Conservation (phyloP, 2,888 invertebrate species). For the Aricia artaxerxes region DNA sequence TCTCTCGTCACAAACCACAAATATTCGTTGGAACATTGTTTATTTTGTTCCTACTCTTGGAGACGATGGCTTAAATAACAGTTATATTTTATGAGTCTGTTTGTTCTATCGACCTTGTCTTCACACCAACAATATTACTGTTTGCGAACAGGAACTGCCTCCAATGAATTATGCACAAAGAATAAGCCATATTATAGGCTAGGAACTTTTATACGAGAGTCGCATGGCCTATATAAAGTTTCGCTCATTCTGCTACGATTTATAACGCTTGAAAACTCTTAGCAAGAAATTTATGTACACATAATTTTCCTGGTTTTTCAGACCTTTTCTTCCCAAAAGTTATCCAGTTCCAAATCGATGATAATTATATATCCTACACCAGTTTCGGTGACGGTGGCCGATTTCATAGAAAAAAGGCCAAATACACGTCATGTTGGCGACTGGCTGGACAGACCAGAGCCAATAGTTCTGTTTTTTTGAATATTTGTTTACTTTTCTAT, state of each 20-base stretch:
- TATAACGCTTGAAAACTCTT: background rate
- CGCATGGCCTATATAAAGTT: conserved; percentile 20
- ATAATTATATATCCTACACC: too few species aligned
- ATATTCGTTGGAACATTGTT: conserved; percentile 3
- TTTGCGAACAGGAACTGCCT: conserved; percentile 21
- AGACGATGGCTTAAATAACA: conserved; percentile 22
- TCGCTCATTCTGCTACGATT: background rate
- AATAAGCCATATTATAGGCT: conserved; percentile 20
- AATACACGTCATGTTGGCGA: too few species aligned
- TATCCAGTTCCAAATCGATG: background rate
- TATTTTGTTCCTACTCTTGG: conserved; percentile 13
- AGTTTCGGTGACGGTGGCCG: too few species aligned
- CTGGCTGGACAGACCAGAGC: too few species aligned
- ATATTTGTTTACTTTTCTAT: too few species aligned
- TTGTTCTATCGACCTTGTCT: conserved; percentile 28
- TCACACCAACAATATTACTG: conserved; percentile 22
- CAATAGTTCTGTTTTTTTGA: too few species aligned
- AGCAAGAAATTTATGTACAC: background rate
- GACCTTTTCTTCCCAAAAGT: background rate
- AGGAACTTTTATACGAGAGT: conserved; percentile 13
- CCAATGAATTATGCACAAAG: conserved; percentile 22
- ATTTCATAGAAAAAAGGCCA: too few species aligned
- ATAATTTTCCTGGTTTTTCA: background rate
- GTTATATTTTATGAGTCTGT: conserved; percentile 12
- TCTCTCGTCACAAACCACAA: background rate